Evolutionary conservation across 2,888 invertebrate genomes (phyloP).

Genomic region (Ceramica pisi): DNA sequence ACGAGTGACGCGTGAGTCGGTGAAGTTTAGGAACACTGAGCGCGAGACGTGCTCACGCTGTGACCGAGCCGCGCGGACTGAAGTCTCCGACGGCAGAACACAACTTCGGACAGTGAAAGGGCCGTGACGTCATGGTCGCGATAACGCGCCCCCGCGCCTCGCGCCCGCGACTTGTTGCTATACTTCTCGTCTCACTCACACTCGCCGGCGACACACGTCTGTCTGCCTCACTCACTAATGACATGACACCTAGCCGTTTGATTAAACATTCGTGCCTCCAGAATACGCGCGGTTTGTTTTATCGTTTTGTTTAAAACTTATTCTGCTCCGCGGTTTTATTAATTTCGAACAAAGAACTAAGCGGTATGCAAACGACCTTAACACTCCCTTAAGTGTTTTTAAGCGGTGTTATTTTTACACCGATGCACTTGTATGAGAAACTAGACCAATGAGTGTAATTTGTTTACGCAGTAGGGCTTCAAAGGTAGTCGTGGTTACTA

Average conservation of each 20-base stretch:
- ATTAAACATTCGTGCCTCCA: constrained; percentile 74
- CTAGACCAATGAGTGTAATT: constrained; percentile 44
- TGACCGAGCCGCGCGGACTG: constrained; percentile 90
- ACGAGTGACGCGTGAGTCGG: constrained; percentile 82
- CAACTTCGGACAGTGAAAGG: constrained; percentile 89
- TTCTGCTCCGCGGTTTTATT: constrained; percentile 66
- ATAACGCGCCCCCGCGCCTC: constrained; percentile 83
- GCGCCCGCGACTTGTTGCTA: constrained; percentile 86
- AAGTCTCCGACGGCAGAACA: constrained; percentile 67
- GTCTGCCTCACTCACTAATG: constrained; percentile 80
- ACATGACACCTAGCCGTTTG: constrained; percentile 76
- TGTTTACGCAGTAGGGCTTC: constrained; percentile 53
- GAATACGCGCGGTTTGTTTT: constrained; percentile 69
- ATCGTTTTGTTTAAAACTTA: constrained; percentile 72
- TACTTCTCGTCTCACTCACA: constrained; percentile 76
- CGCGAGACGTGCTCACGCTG: constrained; percentile 87
- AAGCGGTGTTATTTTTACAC: constrained; percentile 35
- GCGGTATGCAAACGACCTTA: constrained; percentile 48
- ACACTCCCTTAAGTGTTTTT: constrained; percentile 36
- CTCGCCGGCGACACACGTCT: constrained; percentile 69
- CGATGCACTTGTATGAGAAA: constrained; percentile 37
- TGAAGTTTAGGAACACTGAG: constrained; percentile 81
- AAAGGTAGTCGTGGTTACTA: constrained; percentile 35
- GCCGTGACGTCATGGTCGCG: constrained; percentile 91
- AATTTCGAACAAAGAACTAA: constrained; percentile 66